Evolutionary conservation across 2,888 invertebrate genomes (phyloP).

Genomic region (Pasiphila rectangulata): DNA sequence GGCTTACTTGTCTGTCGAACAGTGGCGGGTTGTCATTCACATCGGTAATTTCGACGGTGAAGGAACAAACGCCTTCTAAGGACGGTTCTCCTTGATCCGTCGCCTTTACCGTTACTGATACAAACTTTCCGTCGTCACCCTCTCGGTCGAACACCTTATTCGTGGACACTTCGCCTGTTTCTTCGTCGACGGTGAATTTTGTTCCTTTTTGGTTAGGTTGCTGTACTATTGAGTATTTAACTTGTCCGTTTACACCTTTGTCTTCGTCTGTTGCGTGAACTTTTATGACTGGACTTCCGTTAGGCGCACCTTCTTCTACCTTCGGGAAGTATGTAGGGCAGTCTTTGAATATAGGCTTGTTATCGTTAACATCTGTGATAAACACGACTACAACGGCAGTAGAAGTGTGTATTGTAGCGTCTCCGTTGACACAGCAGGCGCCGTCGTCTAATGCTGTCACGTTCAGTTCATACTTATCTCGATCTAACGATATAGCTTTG

Average conservation of each 20-base stretch:
- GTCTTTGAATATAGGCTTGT: constrained; percentile 97
- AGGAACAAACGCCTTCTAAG: constrained; percentile 98
- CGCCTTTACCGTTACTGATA: constrained; percentile 97
- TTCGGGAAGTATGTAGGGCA: constrained; percentile 96
- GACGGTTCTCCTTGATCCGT: constrained; percentile 99
- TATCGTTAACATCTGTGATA: constrained; percentile 98
- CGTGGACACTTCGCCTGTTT: constrained; percentile 96
- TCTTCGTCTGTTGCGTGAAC: constrained; percentile 97
- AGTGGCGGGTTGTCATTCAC: constrained; percentile 98
- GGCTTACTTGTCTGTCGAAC: constrained; percentile 94
- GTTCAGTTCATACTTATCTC: constrained; percentile 97
- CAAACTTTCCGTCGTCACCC: constrained; percentile 97
- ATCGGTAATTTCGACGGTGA: constrained; percentile 98
- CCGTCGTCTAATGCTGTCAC: constrained; percentile 99
- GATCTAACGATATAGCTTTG: constrained; percentile 91
- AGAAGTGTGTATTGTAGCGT: constrained; percentile 93
- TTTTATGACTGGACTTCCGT: constrained; percentile 95
- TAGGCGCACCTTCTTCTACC: constrained; percentile 96
- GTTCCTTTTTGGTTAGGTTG: constrained; percentile 97
- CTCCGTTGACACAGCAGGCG: constrained; percentile 95
- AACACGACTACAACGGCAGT: constrained; percentile 97
- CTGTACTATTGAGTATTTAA: constrained; percentile 97
- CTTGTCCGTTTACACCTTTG: constrained; percentile 97
- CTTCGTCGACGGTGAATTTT: constrained; percentile 96
- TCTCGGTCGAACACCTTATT: constrained; percentile 98